Percentiles rank a stretch among this genome's conserved stretches.
Conservation (phyloP, 37 sponge, comb jelly and placozoan species). For the Ephydatia muelleri region DNA sequence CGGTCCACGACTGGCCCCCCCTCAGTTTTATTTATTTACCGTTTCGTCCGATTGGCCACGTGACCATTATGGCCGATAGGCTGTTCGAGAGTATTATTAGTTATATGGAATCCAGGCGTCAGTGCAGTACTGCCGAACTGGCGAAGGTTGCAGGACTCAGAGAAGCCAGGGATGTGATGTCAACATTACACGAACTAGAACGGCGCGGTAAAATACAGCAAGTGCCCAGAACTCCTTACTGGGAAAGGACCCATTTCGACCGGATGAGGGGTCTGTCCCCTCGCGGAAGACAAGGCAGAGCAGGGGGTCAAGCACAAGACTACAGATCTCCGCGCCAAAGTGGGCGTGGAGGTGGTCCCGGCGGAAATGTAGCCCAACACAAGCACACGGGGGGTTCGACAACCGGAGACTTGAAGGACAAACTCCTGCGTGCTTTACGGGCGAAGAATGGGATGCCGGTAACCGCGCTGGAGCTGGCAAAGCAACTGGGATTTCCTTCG, state of each 20-base stretch:
- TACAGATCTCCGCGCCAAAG: neutral
- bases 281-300: neutral
- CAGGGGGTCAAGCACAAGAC: neutral
- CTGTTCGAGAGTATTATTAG: neutral
- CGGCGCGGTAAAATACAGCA: neutral
- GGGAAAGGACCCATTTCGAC: neutral
- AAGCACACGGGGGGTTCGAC: neutral
- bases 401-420: neutral
- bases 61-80: neutral
- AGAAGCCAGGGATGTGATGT: neutral
- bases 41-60: neutral
- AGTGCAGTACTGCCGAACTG: neutral
- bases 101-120: neutral
- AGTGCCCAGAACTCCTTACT: neutral
- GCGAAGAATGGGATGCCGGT: conserved; percentile 11
- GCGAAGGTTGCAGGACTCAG: neutral
- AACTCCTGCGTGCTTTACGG: neutral
- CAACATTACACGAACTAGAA: neutral
- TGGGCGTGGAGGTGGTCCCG: neutral
- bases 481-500: conserved; percentile 30
- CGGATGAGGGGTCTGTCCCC: neutral
- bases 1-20: too few relatives aligned
- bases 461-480: conserved; percentile 71
- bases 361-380: neutral
- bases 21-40: too few relatives aligned